Evolutionary conservation across 2,797 vertebrate genomes (phyloP).

Genomic region (Champsocephalus esox): DNA sequence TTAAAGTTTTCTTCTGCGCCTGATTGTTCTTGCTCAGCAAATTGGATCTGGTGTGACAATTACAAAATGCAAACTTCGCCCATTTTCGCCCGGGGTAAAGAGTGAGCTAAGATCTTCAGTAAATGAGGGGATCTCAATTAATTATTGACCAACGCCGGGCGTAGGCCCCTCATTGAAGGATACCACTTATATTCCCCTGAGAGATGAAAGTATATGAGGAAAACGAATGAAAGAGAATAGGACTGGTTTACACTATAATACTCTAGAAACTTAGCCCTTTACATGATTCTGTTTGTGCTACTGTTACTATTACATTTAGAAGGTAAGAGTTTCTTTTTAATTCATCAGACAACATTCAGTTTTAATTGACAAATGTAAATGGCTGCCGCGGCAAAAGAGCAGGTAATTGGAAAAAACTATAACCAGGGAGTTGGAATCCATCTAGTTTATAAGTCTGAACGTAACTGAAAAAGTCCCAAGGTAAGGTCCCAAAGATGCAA

Average conservation of each 20-base stretch:
- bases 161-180: constrained; percentile 52
- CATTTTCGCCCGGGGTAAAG: constrained; percentile 54
- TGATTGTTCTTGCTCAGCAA: constrained; percentile 63
- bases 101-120: constrained; percentile 60
- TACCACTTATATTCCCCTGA: constrained; percentile 66
- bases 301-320: not conserved
- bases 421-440: not conserved
- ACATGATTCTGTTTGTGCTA: constrained; percentile 18
- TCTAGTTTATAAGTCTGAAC: not conserved
- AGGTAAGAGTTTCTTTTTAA: not conserved
- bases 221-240: constrained; percentile 37
- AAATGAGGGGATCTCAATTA: constrained; percentile 80
- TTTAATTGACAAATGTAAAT: constrained; percentile 14
- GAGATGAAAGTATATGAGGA: constrained; percentile 55
- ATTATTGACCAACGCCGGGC: constrained; percentile 69
- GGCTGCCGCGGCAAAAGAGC: not conserved
- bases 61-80: constrained; percentile 62
- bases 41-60: constrained; percentile 37
- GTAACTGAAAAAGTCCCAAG: not conserved
- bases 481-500: no score
- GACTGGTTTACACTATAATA: constrained; percentile 20
- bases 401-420: not conserved
- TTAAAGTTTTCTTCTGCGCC: constrained; percentile 40
- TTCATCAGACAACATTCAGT: not conserved
- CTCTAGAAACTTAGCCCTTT: constrained; percentile 31